Base-by-base conservation (phyloP, 2,113 vertebrate genomes). In the Strigops habroptila region DNA sequence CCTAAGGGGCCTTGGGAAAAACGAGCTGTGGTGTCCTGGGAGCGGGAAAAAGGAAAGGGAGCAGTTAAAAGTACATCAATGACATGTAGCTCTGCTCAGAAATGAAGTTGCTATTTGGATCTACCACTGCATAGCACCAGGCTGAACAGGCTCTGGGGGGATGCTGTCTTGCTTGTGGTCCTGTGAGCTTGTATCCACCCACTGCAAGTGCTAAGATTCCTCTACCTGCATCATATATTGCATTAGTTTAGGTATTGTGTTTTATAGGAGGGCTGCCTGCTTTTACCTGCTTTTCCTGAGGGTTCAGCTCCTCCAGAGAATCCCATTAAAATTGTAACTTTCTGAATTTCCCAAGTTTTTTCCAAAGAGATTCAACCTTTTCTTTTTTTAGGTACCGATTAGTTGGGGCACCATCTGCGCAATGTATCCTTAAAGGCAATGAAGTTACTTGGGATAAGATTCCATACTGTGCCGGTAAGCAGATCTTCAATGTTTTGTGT, bases 341-440 rank as follows among this genome's bases (percentile, higher is more conserved):
- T 3, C 41, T 59, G 71, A 43, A 28, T 25, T 65, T 35, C 21
- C 10, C 12, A 6, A 24, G n/a, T 48, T 6, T 44, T n/a, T 67
- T 62, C 14, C 19, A 30, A 33, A 64, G 86, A 33, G 17, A 59
- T 15, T 75, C 27, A 55, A 46, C 55, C 25, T 63, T 65, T 65
- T 27, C 41, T 84, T 28, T 39, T 11, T 41, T 46, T 75, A 97
- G 96, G 83, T 94, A 80, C 78, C 85, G 37, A 5, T 46, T 92
- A 17, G 2, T 92, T 33, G 94, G 96, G 57, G 0, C 6, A 0
- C 0, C 15, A 0, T 24, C 49, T 28, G 28, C 39, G 0, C 5
- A 18, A 2, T 97, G 96, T 8, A 0, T 37, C 0, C 7, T 92
- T 41, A 0, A 0, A 1, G 30, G 0, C 14, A 39, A 3, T 6